These are phyloP conservation scores for Congeria kusceri DNA, from an alignment of 2,888 invertebrate genomes.

Conservation along the genomic window DNA sequence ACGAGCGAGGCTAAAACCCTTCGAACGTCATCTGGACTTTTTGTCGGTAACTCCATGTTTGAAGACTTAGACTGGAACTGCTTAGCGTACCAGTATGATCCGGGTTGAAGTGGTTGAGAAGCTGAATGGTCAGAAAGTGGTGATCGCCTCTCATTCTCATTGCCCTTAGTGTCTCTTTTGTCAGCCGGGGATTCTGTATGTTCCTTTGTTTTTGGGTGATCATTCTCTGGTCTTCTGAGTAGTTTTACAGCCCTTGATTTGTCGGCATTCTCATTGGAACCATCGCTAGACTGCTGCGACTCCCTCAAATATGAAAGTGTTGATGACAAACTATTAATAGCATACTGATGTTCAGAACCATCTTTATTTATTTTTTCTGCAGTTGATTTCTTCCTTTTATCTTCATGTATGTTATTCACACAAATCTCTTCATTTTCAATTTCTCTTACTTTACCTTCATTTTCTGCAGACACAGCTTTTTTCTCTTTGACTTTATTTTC, in stretches of 20 bases:
- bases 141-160: neutral
- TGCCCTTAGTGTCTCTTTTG: too few species aligned
- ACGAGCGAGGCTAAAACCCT: constrained; percentile 53
- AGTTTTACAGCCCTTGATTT: neutral
- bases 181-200: too few species aligned
- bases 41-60: constrained; percentile 42
- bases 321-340: constrained; percentile 42
- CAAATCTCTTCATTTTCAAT: too few species aligned
- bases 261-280: neutral
- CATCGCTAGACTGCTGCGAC: neutral
- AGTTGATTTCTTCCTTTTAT: neutral
- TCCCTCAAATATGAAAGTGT: constrained; percentile 34
- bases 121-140: neutral
- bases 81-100: constrained; percentile 60
- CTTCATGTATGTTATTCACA: neutral
- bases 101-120: constrained; percentile 48
- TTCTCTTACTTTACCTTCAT: neutral
- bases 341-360: constrained; percentile 21
- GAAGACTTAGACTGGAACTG: constrained; percentile 22
- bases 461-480: neutral
- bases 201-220: too few species aligned
- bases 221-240: neutral
- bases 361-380: neutral
- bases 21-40: constrained; percentile 59
- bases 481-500: neutral